These are phyloP conservation scores for Chloropsis cyanopogon DNA, from an alignment of 2,113 vertebrate species.

Conservation along the genomic window DNA sequence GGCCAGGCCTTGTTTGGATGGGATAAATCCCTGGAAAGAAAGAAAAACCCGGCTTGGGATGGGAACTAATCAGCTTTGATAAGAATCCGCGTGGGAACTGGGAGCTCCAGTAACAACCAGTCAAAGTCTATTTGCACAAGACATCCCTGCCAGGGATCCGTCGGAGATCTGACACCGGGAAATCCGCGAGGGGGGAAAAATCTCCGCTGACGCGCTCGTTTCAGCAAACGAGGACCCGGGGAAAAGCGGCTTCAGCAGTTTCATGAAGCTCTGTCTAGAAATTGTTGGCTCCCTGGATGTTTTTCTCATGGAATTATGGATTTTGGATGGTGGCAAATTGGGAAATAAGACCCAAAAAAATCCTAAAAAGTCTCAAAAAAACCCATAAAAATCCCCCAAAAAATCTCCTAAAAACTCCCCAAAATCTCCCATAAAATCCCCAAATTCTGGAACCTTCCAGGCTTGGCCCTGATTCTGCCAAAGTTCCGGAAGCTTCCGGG, in stretches of 20 bases:
- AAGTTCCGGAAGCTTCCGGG: no score
- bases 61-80: neutral
- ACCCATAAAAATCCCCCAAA: no score
- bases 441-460: no score
- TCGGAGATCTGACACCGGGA: neutral
- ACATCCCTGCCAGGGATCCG: neutral
- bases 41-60: neutral
- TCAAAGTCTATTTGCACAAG: neutral
- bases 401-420: no score
- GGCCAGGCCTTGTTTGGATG: neutral
- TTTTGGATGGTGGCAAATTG: no score
- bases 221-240: neutral
- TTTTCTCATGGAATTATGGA: neutral
- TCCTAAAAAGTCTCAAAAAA: no score
- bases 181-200: neutral
- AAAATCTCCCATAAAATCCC: no score
- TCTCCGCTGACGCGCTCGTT: neutral
- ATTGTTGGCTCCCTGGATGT: neutral
- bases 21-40: neutral
- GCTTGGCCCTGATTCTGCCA: no score
- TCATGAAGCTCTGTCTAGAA: neutral
- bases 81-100: conserved; percentile 51
- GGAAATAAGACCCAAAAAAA: no score
- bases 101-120: conserved; percentile 6
- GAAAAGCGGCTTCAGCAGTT: neutral